phyloP scores from a whole-genome alignment of 2,888 invertebrate genomes.

The Eudasyphora cyanicolor region DNA sequence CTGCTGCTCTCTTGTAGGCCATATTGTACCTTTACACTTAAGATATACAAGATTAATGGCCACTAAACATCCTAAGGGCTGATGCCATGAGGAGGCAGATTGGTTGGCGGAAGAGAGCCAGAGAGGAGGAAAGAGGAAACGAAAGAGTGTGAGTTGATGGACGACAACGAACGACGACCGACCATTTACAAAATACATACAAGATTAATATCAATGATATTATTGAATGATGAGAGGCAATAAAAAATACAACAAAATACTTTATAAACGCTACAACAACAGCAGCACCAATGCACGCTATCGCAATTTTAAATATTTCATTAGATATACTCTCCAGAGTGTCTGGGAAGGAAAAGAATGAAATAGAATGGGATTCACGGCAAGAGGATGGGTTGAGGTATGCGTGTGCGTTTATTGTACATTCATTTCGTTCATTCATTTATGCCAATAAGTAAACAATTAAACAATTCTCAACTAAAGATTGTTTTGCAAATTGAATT shows the following conservation, averaged over 20 bases:
- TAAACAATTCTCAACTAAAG: constrained; percentile 26
- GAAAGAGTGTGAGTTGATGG: background rate
- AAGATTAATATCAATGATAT: constrained; percentile 60
- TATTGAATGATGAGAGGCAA: constrained; percentile 58
- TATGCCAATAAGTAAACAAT: too few species aligned
- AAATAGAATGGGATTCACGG: too few species aligned
- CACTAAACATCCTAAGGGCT: constrained; percentile 61
- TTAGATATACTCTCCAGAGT: background rate
- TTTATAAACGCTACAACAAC: background rate
- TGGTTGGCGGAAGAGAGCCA: constrained; percentile 10
- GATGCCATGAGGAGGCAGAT: too few species aligned
- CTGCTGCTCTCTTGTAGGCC: constrained; percentile 39
- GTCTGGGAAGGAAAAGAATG: too few species aligned
- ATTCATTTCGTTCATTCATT: too few species aligned
- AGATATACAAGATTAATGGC: constrained; percentile 65
- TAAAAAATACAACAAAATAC: constrained; percentile 31
- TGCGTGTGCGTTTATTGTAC: background rate
- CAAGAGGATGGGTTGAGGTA: too few species aligned
- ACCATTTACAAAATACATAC: constrained; percentile 41
- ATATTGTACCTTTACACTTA: constrained; percentile 45
- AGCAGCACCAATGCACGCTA: too few species aligned
- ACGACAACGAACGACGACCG: background rate
- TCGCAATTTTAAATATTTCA: constrained; percentile 27
- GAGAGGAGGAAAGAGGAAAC: background rate
- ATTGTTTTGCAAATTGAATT: constrained; percentile 17